phyloP scores from a whole-genome alignment of 1,140 invertebrate genomes.

The Periplaneta americana region DNA sequence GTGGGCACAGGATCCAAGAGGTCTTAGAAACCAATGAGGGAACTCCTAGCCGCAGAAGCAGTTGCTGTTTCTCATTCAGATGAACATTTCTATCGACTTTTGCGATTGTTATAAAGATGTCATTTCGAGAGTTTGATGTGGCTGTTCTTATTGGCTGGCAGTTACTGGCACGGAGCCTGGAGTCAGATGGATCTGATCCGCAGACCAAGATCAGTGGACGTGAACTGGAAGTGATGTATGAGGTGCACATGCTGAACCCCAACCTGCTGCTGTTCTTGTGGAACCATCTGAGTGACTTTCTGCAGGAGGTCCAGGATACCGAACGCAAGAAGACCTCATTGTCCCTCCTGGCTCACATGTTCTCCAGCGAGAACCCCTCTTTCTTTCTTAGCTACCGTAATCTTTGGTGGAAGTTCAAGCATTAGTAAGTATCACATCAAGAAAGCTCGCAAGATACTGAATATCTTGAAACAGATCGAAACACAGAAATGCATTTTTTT shows the following conservation, averaged over 20 bases:
- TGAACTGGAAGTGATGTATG: neutral
- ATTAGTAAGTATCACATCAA: neutral
- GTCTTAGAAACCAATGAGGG: no score
- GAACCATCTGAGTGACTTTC: neutral
- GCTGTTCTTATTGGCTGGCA: neutral
- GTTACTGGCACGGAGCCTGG: neutral
- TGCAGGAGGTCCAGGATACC: neutral
- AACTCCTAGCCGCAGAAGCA: no score
- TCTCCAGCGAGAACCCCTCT: neutral
- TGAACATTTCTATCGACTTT: no score
- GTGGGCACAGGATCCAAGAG: no score
- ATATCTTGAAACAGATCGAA: no score
- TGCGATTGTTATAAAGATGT: no score
- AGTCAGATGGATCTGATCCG: neutral
- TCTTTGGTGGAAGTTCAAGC: neutral
- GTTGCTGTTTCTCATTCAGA: no score
- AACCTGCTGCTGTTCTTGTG: neutral
- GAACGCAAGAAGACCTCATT: neutral
- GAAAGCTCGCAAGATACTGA: no score
- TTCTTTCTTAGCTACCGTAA: neutral
- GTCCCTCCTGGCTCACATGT: neutral
- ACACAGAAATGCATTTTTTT: no score
- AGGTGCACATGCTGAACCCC: neutral
- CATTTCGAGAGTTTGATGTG: no score
- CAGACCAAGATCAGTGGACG: neutral